Evolutionary conservation across 2,797 vertebrate species (phyloP).

Genomic region (Poeciliopsis infans): DNA sequence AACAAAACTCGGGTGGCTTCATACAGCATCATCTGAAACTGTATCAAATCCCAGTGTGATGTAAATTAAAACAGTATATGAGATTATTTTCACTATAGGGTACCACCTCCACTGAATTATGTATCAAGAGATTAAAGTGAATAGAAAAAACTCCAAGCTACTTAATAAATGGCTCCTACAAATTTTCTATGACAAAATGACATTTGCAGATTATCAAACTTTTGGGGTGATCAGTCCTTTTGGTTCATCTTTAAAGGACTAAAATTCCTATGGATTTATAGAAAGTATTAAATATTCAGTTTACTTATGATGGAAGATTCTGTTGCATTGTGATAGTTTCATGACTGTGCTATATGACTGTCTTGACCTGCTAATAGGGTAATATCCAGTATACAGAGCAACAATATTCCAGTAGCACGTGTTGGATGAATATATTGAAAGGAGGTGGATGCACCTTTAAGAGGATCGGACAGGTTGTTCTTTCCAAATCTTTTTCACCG

Average conservation of each 20-base stretch:
- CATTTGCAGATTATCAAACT: neutral
- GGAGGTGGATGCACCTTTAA: neutral
- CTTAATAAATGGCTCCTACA: neutral
- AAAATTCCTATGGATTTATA: neutral
- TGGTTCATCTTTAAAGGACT: neutral
- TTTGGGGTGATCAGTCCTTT: neutral
- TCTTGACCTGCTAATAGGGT: neutral
- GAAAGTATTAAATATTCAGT: neutral
- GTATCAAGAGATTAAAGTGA: slow-evolving; percentile 55
- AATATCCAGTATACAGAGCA: neutral
- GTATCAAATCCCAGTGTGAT: slow-evolving; percentile 76
- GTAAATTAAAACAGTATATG: slow-evolving; percentile 78
- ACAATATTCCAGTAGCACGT: neutral
- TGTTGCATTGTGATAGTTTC: neutral
- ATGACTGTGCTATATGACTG: neutral
- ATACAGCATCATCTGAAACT: slow-evolving; percentile 71
- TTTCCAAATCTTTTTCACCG: neutral
- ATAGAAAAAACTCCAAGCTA: slow-evolving; percentile 51
- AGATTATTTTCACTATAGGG: slow-evolving; percentile 69
- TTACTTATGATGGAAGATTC: neutral
- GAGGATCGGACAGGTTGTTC: neutral
- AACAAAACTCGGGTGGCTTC: slow-evolving; percentile 81
- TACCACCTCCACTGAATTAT: slow-evolving; percentile 60
- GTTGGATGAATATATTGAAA: neutral
- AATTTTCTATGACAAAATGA: neutral